Percentiles rank a stretch among this genome's conserved stretches.
Conservation (phyloP, 2,888 invertebrate species). For the Perizoma affinitatum region DNA sequence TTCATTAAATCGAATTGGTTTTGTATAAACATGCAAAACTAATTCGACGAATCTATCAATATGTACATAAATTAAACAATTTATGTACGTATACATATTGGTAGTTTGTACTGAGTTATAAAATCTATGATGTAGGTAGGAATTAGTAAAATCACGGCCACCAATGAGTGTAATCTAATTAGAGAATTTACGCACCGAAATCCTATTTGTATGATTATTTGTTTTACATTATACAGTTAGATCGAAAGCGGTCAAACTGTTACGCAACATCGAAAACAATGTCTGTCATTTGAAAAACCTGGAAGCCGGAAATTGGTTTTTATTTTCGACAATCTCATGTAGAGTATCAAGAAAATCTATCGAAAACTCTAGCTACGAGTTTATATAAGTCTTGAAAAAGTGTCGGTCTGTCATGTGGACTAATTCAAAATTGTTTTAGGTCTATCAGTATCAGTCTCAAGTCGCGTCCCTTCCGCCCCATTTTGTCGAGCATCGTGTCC, state of each 20-base stretch:
- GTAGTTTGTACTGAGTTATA: not conserved
- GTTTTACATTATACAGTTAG: conserved; percentile 9
- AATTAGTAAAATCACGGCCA: not conserved
- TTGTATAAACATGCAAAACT: not conserved
- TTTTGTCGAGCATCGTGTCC: conserved; percentile 14
- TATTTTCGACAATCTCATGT: not conserved
- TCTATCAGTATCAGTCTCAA: conserved; percentile 27
- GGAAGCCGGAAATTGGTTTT: not conserved
- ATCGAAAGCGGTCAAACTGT: conserved; percentile 11
- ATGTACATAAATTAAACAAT: too few species aligned
- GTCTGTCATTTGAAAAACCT: not conserved
- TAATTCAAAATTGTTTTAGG: conserved; percentile 7
- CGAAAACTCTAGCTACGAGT: too few species aligned
- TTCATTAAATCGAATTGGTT: not conserved
- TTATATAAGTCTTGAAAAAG: not conserved
- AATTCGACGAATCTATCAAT: too few species aligned
- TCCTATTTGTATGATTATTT: conserved; percentile 1
- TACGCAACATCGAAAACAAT: not conserved
- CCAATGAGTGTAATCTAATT: not conserved
- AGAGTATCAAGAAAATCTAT: not conserved
- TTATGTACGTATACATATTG: too few species aligned
- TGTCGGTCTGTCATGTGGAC: conserved; percentile 8
- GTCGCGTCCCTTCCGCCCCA: conserved; percentile 22
- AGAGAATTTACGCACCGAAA: too few species aligned
- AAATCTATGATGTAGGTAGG: not conserved